These are phyloP conservation scores for Macrophya annulata DNA, from an alignment of 2,888 invertebrate genomes.

Conservation along the genomic window DNA sequence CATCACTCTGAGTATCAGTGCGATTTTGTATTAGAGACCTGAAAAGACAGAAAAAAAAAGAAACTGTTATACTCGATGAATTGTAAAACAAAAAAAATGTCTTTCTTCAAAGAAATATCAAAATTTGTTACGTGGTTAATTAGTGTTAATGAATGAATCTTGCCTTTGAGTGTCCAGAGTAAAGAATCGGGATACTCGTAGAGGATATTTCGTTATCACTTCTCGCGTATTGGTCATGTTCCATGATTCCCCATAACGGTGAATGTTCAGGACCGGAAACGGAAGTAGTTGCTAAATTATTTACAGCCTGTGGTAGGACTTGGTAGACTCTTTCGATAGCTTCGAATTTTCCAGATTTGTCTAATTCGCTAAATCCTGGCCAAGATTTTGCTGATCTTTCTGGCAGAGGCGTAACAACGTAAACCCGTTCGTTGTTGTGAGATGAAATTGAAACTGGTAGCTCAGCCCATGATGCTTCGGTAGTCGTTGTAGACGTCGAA, in stretches of 20 bases:
- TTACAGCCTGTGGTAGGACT: slow-evolving; percentile 77
- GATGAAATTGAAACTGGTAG: slow-evolving; percentile 88
- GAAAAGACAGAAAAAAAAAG: slow-evolving; percentile 57
- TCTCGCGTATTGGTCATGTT: slow-evolving; percentile 73
- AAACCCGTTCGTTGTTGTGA: slow-evolving; percentile 90
- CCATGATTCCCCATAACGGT: slow-evolving; percentile 77
- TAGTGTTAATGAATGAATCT: slow-evolving; percentile 42
- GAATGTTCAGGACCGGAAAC: slow-evolving; percentile 72
- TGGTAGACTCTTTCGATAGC: slow-evolving; percentile 76
- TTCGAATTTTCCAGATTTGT: slow-evolving; percentile 76
- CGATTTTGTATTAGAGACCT: slow-evolving; percentile 68
- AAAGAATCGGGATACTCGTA: slow-evolving; percentile 70
- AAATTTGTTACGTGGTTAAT: background rate
- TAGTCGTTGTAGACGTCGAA: slow-evolving; percentile 72
- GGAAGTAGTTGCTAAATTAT: slow-evolving; percentile 74
- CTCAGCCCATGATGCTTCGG: slow-evolving; percentile 84
- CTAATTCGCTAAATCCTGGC: slow-evolving; percentile 71
- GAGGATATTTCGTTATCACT: slow-evolving; percentile 1
- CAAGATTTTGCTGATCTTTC: slow-evolving; percentile 67
- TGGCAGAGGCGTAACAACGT: slow-evolving; percentile 91
- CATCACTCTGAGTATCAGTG: slow-evolving; percentile 62
- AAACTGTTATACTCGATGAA: background rate
- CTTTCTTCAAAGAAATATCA: background rate
- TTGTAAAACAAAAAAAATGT: background rate
- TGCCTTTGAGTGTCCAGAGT: slow-evolving; percentile 86